Evolutionary conservation across 2,888 invertebrate species (phyloP).

Genomic region (Lasius fuliginosus): DNA sequence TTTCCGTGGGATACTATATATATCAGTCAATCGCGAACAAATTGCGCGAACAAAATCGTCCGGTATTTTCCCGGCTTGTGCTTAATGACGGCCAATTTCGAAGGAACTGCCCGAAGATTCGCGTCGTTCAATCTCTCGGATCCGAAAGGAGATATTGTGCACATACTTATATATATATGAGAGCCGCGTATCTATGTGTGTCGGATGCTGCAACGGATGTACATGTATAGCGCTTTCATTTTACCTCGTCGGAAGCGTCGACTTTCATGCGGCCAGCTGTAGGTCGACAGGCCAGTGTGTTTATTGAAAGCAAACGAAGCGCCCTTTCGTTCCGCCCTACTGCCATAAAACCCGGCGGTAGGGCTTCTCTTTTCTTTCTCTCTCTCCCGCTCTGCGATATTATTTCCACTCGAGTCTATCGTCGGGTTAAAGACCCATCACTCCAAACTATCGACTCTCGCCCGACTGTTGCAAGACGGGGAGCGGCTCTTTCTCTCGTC

Average conservation of each 20-base stretch:
- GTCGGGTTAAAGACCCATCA: constrained; percentile 47
- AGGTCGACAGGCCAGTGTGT: constrained; percentile 41
- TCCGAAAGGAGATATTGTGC: constrained; percentile 9
- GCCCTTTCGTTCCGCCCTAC: constrained; percentile 32
- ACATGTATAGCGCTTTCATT: constrained; percentile 33
- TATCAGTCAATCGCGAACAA: background rate
- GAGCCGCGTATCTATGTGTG: background rate
- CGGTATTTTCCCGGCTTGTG: background rate
- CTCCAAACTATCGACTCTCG: constrained; percentile 38
- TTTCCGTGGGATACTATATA: background rate
- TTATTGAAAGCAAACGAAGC: constrained; percentile 55
- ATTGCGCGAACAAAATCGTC: background rate
- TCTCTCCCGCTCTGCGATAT: constrained; percentile 17
- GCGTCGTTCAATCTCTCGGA: background rate
- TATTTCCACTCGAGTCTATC: constrained; percentile 49
- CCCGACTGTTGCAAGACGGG: constrained; percentile 11
- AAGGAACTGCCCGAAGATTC: constrained; percentile 8
- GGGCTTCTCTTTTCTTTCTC: background rate
- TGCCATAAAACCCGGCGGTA: background rate
- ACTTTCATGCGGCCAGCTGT: constrained; percentile 37
- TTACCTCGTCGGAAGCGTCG: constrained; percentile 50
- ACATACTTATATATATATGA: background rate
- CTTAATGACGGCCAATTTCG: constrained; percentile 24
- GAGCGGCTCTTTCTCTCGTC: background rate
- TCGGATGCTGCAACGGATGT: constrained; percentile 25